These are phyloP conservation scores for Anoura caudifer DNA, from an alignment of 2,113 vertebrate species.

Conservation along the genomic window DNA sequence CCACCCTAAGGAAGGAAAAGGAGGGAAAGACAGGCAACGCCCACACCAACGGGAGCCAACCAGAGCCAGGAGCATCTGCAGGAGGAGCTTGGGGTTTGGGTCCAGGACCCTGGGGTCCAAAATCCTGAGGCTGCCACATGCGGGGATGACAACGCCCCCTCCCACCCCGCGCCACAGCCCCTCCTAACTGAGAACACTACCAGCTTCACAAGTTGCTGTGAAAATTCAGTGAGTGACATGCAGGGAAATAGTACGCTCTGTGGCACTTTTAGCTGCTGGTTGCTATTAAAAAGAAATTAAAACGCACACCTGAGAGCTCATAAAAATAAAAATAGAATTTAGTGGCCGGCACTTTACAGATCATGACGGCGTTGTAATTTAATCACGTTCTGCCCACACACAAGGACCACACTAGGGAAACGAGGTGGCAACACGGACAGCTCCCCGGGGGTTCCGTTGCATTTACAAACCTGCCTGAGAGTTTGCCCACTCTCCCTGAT, in stretches of 20 bases:
- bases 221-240: not conserved
- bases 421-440: too few relatives aligned
- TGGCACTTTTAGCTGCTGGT: not conserved
- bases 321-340: not conserved
- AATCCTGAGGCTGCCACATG: not conserved
- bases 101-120: not conserved
- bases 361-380: not conserved
- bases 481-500: not conserved
- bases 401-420: not conserved
- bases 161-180: too few relatives aligned
- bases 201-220: not conserved
- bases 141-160: not conserved
- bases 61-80: rapidly evolving
- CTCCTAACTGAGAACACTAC: not conserved
- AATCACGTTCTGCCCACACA: not conserved
- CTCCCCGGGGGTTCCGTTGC: not conserved
- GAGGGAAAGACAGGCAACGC: not conserved
- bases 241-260: not conserved
- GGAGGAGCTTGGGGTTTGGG: not conserved
- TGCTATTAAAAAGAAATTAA: not conserved
- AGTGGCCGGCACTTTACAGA: not conserved
- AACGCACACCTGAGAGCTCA: not conserved
- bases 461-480: not conserved
- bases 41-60: not conserved
- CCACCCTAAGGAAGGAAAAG: not conserved